A percentile compares a stretch with the other conserved stretches of the same genome.
Evolutionary conservation across 2,888 invertebrate genomes (phyloP).

Genomic region (Drosophila emarginata): DNA sequence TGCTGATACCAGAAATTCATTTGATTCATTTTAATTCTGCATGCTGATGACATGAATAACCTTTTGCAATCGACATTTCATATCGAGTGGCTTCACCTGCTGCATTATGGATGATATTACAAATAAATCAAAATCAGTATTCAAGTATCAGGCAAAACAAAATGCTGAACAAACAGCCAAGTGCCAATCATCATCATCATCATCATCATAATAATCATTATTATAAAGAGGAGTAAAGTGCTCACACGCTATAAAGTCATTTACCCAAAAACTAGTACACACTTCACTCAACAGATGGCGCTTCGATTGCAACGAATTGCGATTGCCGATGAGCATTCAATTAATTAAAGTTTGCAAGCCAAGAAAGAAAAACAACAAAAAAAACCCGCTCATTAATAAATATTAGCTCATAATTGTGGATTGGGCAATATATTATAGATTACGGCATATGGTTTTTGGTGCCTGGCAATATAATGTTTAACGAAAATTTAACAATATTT

Average conservation of each 20-base stretch:
- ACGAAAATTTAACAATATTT: conserved; percentile 52
- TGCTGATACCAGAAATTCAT: not conserved
- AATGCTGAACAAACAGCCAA: conserved; percentile 22
- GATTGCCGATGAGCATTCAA: conserved; percentile 51
- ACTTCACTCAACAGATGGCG: conserved; percentile 56
- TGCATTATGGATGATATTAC: conserved; percentile 32
- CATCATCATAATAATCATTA: conserved; percentile 25
- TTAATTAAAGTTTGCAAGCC: conserved; percentile 24
- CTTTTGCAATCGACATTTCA: conserved; percentile 15
- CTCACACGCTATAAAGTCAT: conserved; percentile 59
- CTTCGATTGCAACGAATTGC: conserved; percentile 46
- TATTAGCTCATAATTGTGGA: conserved; percentile 70
- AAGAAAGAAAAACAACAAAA: conserved; percentile 21
- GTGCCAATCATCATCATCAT: conserved; percentile 27
- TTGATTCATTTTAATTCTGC: not conserved
- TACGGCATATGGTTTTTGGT: conserved; percentile 38
- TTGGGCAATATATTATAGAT: conserved; percentile 28
- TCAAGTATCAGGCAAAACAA: conserved; percentile 46
- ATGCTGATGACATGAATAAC: conserved; percentile 21
- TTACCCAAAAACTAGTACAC: conserved; percentile 54
- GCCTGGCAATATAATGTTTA: conserved; percentile 52
- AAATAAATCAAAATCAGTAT: conserved; percentile 20
- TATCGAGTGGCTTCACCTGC: conserved; percentile 55
- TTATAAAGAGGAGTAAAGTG: conserved; percentile 32
- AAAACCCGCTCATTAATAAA: conserved; percentile 61